Base-by-base conservation (phyloP, 2,113 vertebrate genomes). In the Cariama cristata region DNA sequence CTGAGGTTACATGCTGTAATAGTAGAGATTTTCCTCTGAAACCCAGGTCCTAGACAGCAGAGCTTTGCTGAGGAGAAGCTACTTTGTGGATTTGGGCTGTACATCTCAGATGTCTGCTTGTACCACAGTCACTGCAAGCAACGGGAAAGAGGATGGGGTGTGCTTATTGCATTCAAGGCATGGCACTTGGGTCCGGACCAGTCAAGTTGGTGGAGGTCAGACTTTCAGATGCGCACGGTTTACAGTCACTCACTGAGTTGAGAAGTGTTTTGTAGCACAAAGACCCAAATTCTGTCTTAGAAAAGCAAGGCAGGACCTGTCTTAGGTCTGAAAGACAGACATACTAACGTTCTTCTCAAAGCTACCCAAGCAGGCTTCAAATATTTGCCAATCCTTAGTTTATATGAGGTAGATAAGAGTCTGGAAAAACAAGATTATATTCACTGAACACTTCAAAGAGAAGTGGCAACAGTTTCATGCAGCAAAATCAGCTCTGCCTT, bases 381-480 rank as follows among this genome's bases (percentile, higher is more conserved):
- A 66, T 33, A 26, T 88, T 90, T 94, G 72, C 74, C 87, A 91
- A 1, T n/a, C 12, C 26, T 83, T 12, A 44, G 44, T 90, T 79
- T 79, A 71, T 33, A n/a, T 2, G 6, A 86, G 42, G 86, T 50
- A 93, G 81, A 75, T 84, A 79, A 90, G 79, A 69, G 81, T 28
- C 92, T 97, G 97, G 72, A 74, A 89, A 95, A 97, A 82, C 85
- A 79, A 92, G 95, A 93, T 97, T 93, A 69, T 60, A 32, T 88
- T 94, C 67, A 50, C 62, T 40, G 56, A 90, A 72, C 23, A 59
- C 81, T 94, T 92, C 75, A 90, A 90, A 95, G 75, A n/a, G 53
- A 33, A 72, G 49, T 14, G 15, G 59, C 38, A 79, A 50, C 8
- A 53, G 33, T 28, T 96, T 42, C 33, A 17, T 12, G 44, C 59